phyloP scores from a whole-genome alignment of 2,797 vertebrate species.

The Petrocephalus sullivani region DNA sequence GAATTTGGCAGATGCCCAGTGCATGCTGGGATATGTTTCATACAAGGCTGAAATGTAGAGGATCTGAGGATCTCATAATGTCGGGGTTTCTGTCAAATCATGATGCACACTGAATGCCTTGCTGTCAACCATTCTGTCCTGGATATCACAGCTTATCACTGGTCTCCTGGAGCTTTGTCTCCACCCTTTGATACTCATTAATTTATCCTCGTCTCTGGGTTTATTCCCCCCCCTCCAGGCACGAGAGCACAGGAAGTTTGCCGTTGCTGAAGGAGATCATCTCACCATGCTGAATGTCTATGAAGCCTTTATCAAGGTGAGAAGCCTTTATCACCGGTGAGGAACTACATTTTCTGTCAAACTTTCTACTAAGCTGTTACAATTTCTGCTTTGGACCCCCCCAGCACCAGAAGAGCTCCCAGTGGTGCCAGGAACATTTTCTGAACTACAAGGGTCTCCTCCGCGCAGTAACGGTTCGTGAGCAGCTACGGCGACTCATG shows the following conservation, averaged over 20 bases:
- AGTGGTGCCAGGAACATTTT: slow-evolving; percentile 97
- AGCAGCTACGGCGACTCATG: slow-evolving; percentile 90
- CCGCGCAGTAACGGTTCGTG: slow-evolving; percentile 81
- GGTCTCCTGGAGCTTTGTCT: background rate
- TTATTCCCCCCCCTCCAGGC: slow-evolving; percentile 59
- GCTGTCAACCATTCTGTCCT: background rate
- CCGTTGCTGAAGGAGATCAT: slow-evolving; percentile 95
- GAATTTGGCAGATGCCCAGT: background rate
- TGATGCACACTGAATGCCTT: background rate
- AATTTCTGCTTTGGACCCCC: background rate
- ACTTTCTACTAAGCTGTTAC: background rate
- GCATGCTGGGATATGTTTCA: slow-evolving; percentile 7
- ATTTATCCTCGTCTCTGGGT: background rate
- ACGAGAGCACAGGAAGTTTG: slow-evolving; percentile 90
- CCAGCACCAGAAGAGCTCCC: slow-evolving; percentile 93
- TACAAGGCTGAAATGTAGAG: slow-evolving; percentile 9
- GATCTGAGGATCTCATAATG: background rate
- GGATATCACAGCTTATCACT: background rate
- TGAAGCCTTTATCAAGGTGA: slow-evolving; percentile 94
- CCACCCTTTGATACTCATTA: background rate
- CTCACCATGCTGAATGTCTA: slow-evolving; percentile 98
- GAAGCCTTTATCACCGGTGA: background rate
- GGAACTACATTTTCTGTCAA: background rate
- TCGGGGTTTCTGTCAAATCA: background rate
- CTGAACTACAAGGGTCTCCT: slow-evolving; percentile 95